A percentile compares a stretch with the other conserved stretches of the same genome.
phyloP scores from a whole-genome alignment of 2,113 vertebrate species.

The Meleagris gallopavo region DNA sequence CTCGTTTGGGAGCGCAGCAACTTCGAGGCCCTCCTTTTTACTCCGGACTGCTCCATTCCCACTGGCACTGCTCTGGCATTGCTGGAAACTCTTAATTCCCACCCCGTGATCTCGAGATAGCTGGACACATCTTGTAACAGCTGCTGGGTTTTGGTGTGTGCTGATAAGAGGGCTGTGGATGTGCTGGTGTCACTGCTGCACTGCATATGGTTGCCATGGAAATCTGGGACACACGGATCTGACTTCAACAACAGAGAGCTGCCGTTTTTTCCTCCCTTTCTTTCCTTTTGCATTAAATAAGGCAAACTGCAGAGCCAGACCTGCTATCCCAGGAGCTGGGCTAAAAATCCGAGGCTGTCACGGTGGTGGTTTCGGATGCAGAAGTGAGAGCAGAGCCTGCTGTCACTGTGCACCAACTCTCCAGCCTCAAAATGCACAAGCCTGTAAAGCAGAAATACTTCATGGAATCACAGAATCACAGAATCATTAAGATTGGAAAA shows the following conservation, averaged over 20 bases:
- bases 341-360: not conserved
- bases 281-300: not conserved
- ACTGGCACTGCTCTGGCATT: not conserved
- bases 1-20: not conserved
- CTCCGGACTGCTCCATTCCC: not conserved
- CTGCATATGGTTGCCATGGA: constrained; percentile 67
- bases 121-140: not conserved
- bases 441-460: not conserved
- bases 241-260: not conserved
- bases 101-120: accelerated
- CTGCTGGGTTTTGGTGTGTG: not conserved
- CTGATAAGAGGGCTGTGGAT: not conserved
- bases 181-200: constrained; percentile 19
- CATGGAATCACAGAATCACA: too few relatives aligned
- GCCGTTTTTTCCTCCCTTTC: not conserved
- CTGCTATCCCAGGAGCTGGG: not conserved
- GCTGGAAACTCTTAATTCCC: not conserved
- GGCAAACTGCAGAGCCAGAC: not conserved
- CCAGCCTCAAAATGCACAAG: not conserved
- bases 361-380: not conserved
- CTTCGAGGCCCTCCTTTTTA: not conserved
- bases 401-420: not conserved
- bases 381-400: not conserved
- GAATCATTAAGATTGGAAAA: too few relatives aligned
- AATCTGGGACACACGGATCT: constrained; percentile 40